Evolutionary conservation across 2,113 vertebrate genomes (phyloP).

Genomic region (Melanocharis versteri): DNA sequence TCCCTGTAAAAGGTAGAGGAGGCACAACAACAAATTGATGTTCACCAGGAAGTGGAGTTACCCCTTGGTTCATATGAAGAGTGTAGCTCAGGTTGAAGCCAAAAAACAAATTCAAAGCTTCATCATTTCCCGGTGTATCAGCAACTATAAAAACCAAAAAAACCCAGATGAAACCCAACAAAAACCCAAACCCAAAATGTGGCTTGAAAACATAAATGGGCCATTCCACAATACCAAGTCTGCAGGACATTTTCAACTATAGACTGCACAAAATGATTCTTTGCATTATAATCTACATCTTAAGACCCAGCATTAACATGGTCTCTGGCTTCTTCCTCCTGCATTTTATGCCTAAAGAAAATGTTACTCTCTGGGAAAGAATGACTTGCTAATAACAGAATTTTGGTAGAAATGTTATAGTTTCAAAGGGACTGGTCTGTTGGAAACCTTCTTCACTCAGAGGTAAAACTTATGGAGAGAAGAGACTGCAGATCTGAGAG

Average conservation of each 20-base stretch:
- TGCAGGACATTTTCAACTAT: not conserved
- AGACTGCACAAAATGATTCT: not conserved
- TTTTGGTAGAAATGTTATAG: not conserved
- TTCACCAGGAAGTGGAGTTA: not conserved
- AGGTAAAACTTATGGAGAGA: not conserved
- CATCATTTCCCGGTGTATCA: not conserved
- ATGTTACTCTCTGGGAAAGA: not conserved
- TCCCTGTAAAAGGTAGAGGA: not conserved
- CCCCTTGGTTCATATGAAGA: not conserved
- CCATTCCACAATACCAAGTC: not conserved
- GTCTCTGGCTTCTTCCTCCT: not conserved
- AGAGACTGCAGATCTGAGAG: not conserved
- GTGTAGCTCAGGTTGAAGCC: not conserved
- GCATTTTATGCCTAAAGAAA: not conserved
- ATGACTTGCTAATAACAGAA: not conserved
- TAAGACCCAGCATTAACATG: not conserved
- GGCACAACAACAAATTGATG: not conserved
- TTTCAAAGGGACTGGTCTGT: not conserved
- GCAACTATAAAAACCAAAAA: not conserved
- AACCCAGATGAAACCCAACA: not conserved
- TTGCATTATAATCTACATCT: not conserved
- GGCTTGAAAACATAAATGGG: not conserved
- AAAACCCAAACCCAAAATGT: fast-evolving
- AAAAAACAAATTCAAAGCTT: not conserved
- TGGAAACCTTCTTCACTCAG: not conserved